phyloP scores from a whole-genome alignment of 2,797 vertebrate species.

The Smutsia gigantea region DNA sequence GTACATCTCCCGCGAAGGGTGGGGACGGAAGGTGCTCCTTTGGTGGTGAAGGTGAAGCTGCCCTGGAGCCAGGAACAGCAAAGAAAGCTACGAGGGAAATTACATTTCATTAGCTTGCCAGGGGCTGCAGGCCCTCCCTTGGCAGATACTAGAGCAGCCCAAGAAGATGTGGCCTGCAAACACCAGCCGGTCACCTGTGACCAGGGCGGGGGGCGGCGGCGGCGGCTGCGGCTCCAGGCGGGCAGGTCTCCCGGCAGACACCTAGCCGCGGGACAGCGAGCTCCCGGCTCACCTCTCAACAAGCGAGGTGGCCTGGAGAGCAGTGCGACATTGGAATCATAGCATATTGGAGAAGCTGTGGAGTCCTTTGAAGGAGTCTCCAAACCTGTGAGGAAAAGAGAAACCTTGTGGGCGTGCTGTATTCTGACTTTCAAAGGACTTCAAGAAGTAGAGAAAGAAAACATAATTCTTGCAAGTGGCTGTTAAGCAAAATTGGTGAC shows the following conservation, averaged over 20 bases:
- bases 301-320: not conserved
- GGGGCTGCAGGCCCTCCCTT: not conserved
- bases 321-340: not conserved
- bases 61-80: not conserved
- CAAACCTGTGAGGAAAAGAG: constrained; percentile 28
- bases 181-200: not conserved
- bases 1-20: not conserved
- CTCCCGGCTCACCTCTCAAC: not conserved
- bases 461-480: constrained; percentile 53
- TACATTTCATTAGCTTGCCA: not conserved
- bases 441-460: constrained; percentile 45
- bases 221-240: not conserved
- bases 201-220: fast-evolving
- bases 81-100: not conserved
- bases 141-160: not conserved
- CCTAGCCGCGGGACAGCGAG: not conserved
- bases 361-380: constrained; percentile 58
- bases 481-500: constrained; percentile 76
- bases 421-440: constrained; percentile 67
- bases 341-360: not conserved
- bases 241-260: not conserved
- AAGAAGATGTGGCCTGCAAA: not conserved
- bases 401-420: not conserved
- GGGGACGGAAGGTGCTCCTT: not conserved
- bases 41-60: not conserved